phyloP scores from a whole-genome alignment of 2,888 invertebrate genomes.

The Crioceris asparagi region DNA sequence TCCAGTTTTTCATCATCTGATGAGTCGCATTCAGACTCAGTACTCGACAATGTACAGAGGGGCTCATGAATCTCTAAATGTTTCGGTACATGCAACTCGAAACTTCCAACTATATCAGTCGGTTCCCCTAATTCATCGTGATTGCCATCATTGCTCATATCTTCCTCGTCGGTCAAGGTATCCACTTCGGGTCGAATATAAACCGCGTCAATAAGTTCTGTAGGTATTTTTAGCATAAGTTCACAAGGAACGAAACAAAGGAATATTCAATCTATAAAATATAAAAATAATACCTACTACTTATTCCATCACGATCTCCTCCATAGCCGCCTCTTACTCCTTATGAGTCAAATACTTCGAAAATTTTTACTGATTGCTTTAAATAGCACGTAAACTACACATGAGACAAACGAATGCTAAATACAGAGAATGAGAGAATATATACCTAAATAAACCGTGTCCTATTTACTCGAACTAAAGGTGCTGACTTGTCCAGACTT shows the following conservation, averaged over 20 bases:
- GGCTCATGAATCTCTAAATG: slow-evolving; percentile 6
- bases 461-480: not conserved
- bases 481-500: slow-evolving; percentile 1
- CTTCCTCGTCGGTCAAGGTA: slow-evolving; percentile 16
- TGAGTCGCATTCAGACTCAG: slow-evolving; percentile 11
- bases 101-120: slow-evolving; percentile 17
- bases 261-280: slow-evolving; percentile 3
- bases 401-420: slow-evolving; percentile 3
- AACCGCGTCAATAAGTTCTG: slow-evolving; percentile 30
- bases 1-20: slow-evolving; percentile 14
- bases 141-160: slow-evolving; percentile 12
- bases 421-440: too few relatives aligned
- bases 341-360: slow-evolving; percentile 9
- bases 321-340: slow-evolving; percentile 10
- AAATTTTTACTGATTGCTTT: slow-evolving; percentile 2
- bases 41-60: slow-evolving; percentile 3
- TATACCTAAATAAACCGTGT: not conserved
- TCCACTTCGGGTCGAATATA: slow-evolving; percentile 15
- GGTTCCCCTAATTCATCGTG: slow-evolving; percentile 9
- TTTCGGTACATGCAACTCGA: slow-evolving; percentile 13
- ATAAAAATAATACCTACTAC: not conserved
- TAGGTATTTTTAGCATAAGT: slow-evolving; percentile 3
- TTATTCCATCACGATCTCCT: slow-evolving; percentile 6
- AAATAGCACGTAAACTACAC: slow-evolving; percentile 1
- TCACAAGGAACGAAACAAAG: slow-evolving; percentile 1